phyloP scores from a whole-genome alignment of 2,888 invertebrate species.

The Siphlonurus alternatus region DNA sequence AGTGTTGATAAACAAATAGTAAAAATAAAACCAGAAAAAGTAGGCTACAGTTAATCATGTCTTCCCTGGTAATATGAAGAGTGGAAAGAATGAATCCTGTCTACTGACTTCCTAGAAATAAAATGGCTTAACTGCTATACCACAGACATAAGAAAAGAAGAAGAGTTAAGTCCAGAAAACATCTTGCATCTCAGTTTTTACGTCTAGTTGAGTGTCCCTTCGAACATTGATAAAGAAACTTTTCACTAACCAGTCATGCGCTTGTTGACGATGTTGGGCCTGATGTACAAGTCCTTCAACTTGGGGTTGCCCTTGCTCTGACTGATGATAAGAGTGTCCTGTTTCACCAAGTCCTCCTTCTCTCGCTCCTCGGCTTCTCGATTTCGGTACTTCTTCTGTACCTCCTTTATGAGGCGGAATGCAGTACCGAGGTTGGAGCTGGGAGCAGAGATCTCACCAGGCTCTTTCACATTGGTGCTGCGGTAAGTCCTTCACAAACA shows the following conservation, averaged over 20 bases:
- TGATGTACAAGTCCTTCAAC: constrained; percentile 90
- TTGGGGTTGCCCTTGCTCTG: constrained; percentile 96
- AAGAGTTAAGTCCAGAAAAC: too few relatives aligned
- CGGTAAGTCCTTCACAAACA: constrained; percentile 62
- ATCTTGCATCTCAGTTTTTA: too few relatives aligned
- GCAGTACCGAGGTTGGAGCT: constrained; percentile 93
- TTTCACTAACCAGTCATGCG: constrained; percentile 59
- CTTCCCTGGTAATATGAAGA: too few relatives aligned
- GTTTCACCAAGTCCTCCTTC: constrained; percentile 96
- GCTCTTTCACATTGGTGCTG: constrained; percentile 93
- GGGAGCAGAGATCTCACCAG: constrained; percentile 85
- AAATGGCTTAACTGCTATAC: too few relatives aligned
- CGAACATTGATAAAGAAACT: too few relatives aligned
- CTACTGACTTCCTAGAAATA: too few relatives aligned
- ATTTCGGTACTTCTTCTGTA: constrained; percentile 96
- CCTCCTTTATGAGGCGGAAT: constrained; percentile 95
- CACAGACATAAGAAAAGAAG: too few relatives aligned
- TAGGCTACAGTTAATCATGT: too few relatives aligned
- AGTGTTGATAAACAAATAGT: too few relatives aligned
- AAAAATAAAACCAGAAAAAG: too few relatives aligned
- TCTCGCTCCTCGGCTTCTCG: constrained; percentile 97
- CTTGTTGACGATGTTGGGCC: constrained; percentile 97
- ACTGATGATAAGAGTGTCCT: constrained; percentile 85
- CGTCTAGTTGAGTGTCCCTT: too few relatives aligned
- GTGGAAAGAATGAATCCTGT: too few relatives aligned